A percentile compares a stretch with the other conserved stretches of the same genome.
Conservation (phyloP, 2,888 invertebrate species). For the Galerucella calmariensis region DNA sequence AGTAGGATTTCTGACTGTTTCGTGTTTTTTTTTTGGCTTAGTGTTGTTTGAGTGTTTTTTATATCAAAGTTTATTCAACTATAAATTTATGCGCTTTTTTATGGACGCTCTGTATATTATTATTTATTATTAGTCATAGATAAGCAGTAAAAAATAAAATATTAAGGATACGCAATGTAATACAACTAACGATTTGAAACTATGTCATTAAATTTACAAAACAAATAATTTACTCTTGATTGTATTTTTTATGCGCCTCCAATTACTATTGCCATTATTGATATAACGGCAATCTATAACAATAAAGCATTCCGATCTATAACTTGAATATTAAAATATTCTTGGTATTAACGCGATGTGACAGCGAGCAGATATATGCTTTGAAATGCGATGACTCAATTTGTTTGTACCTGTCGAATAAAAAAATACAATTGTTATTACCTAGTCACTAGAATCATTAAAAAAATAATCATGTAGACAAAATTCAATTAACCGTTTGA, state of each 20-base stretch:
- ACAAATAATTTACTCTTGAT: too few relatives aligned
- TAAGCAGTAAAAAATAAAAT: neutral
- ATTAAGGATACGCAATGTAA: neutral
- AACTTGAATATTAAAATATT: constrained; percentile 16
- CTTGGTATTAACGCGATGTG: constrained; percentile 11
- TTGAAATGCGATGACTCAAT: neutral
- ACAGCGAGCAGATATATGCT: neutral
- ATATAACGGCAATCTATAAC: constrained; percentile 19
- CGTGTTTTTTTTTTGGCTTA: too few relatives aligned
- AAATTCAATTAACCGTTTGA: neutral
- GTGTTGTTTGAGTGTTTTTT: too few relatives aligned
- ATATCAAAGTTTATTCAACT: too few relatives aligned
- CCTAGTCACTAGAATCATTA: neutral
- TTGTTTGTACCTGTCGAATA: neutral
- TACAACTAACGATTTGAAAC: neutral
- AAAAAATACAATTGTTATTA: neutral
- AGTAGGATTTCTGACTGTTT: too few relatives aligned
- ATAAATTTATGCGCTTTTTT: too few relatives aligned
- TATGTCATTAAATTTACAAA: neutral
- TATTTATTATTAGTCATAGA: neutral
- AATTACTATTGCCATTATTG: constrained; percentile 4
- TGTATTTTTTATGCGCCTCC: constrained; percentile 17
- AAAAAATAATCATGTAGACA: neutral
- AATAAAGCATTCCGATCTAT: constrained; percentile 10
- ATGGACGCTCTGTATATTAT: too few relatives aligned